Evolutionary conservation across 2,888 invertebrate genomes (phyloP).

Genomic region (Oscheius sp.): DNA sequence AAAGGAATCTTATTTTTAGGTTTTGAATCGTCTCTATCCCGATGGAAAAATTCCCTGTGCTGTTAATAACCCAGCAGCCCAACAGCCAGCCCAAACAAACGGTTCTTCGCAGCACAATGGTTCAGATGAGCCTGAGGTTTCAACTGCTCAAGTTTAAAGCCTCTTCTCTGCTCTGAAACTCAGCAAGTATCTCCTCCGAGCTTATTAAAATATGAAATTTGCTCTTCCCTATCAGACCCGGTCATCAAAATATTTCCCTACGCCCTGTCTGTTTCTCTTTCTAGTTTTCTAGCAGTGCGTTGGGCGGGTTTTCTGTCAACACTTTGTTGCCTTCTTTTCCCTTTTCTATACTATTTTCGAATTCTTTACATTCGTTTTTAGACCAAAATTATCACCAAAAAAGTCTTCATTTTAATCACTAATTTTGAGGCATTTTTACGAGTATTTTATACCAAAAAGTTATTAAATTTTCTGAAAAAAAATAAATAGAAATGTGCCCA

Average conservation of each 20-base stretch:
- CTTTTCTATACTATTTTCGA: too few species aligned
- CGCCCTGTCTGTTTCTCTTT: not conserved
- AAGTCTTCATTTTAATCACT: too few species aligned
- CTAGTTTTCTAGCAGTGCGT: too few species aligned
- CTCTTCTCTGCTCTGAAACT: not conserved
- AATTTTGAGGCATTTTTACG: too few species aligned
- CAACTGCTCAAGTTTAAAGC: not conserved
- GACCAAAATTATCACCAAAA: too few species aligned
- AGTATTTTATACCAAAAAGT: too few species aligned
- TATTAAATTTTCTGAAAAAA: too few species aligned
- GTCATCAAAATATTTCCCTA: not conserved
- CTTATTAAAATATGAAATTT: conserved; percentile 2
- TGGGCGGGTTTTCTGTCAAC: too few species aligned
- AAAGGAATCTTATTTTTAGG: conserved; percentile 17
- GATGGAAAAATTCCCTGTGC: conserved; percentile 25
- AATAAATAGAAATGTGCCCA: too few species aligned
- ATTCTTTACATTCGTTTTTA: too few species aligned
- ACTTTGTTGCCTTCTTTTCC: too few species aligned
- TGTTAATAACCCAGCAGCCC: not conserved
- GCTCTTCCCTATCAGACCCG: conserved; percentile 11
- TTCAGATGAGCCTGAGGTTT: not conserved
- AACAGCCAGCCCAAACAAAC: not conserved
- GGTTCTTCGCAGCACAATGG: not conserved
- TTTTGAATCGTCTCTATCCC: conserved; percentile 30
- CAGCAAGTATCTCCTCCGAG: not conserved